A percentile compares a stretch with the other conserved stretches of the same genome.
Conservation (phyloP, 2,797 vertebrate genomes). For the Scolopax bukidnonensis region DNA sequence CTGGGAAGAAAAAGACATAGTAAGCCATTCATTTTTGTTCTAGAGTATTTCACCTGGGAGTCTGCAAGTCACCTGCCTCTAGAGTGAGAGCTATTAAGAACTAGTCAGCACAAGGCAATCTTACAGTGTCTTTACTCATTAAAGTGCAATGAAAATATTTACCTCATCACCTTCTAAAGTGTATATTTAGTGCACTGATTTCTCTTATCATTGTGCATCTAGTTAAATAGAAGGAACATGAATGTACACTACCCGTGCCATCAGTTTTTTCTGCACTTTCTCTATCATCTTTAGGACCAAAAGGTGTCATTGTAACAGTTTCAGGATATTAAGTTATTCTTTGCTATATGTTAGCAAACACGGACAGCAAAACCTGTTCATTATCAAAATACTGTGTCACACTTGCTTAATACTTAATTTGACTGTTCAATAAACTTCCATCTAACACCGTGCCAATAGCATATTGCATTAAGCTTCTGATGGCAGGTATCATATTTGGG, state of each 20-base stretch:
- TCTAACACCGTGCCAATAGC: background rate
- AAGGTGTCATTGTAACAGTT: background rate
- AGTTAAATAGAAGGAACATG: background rate
- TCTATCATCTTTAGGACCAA: background rate
- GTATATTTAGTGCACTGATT: background rate
- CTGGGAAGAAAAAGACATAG: constrained; percentile 73
- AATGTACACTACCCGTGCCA: background rate
- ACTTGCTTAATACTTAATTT: background rate
- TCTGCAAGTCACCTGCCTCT: background rate
- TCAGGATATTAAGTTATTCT: background rate
- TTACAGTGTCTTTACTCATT: background rate
- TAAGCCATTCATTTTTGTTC: background rate
- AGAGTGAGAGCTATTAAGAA: background rate
- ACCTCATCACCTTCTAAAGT: background rate
- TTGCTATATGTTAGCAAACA: background rate
- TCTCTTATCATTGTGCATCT: background rate
- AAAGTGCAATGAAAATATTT: background rate
- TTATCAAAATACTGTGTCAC: background rate
- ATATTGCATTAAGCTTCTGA: background rate
- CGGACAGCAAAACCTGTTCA: background rate
- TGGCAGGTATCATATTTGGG: rapidly evolving
- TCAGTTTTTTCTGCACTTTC: background rate
- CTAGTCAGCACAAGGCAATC: background rate
- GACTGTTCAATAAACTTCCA: background rate
- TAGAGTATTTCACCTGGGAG: background rate